Conservation (phyloP, 2,797 vertebrate genomes). For the Heterohyrax brucei region DNA sequence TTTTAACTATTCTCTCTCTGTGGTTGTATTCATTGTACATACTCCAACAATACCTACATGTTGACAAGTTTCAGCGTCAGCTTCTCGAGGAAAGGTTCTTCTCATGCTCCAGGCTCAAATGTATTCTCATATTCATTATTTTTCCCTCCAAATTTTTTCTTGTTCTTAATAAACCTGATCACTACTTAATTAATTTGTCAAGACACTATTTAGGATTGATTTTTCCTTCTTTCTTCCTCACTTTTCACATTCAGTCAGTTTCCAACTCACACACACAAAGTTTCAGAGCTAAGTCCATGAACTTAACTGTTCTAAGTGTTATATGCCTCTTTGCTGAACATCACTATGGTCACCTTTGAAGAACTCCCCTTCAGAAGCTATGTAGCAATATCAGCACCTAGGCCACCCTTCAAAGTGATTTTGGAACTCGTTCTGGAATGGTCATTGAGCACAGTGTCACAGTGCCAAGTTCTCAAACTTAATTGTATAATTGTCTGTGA, state of each 20-base stretch:
- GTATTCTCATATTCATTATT: not conserved
- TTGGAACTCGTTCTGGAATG: too few relatives aligned
- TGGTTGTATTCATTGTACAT: not conserved
- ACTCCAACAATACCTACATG: not conserved
- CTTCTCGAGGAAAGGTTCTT: not conserved
- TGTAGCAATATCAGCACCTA: too few relatives aligned
- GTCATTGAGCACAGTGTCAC: too few relatives aligned
- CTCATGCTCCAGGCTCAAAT: not conserved
- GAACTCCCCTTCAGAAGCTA: too few relatives aligned
- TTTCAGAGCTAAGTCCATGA: too few relatives aligned
- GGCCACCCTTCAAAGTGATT: too few relatives aligned
- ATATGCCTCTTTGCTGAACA: too few relatives aligned
- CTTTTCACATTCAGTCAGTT: not conserved
- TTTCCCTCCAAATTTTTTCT: not conserved
- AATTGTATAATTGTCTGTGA: too few relatives aligned
- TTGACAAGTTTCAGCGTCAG: not conserved
- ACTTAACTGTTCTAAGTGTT: too few relatives aligned
- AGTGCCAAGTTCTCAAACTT: too few relatives aligned
- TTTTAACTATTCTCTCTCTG: not conserved
- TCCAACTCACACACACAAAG: not conserved
- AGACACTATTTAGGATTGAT: not conserved
- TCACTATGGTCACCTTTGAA: too few relatives aligned
- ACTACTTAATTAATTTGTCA: too few relatives aligned
- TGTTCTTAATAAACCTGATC: not conserved
- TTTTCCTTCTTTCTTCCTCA: not conserved